Evolutionary conservation across 2,888 invertebrate species (phyloP), one percentile per base, ranked within the genome.

Genomic region (Cordilura impudica): DNA sequence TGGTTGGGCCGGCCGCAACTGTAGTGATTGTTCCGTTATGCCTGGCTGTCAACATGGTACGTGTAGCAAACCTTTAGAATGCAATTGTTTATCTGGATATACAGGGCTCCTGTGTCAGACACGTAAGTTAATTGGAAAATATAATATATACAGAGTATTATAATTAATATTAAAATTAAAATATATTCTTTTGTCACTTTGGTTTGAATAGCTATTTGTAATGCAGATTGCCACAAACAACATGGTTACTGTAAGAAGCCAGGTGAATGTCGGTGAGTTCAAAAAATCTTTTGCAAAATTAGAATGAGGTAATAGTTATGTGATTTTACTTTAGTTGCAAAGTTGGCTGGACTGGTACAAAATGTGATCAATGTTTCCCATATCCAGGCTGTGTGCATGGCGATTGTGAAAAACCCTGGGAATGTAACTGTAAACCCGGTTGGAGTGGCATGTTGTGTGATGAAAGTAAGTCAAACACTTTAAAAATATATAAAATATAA

Each of bases 331-430:
- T 35, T 76, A 89, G 93, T 72, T 98, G 98, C 90, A 94, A 94
- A 87, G 94, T 96, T 2, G 98, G 98, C 43, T 98, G 96, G 96
- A 95, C 94, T 83, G 97, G 97, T 0, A 91, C 93, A 56, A 92
- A 93, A 83, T 95, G 95, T 85, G 86, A 94, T 77, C 92, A 93
- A 86, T 95, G 95, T 87, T 95, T 95, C 86, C 93, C 94, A 0
- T 97, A 97, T 90, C 97, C 97, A 0, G 97, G 97, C 81, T 98
- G 97, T 87, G 93, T 93, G 70, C 94, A 97, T 87, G 98, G 98
- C 18, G 92, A 93, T 66, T 98, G 98, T 89, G 92, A 91, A 71
- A 91, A 94, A 63, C 97, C 97, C 1, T 97, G 97, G 97, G 96
- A 97, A 88, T 98, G 98, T 89, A 93, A 93, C 86, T 98, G 98